Conservation (phyloP, 2,888 invertebrate species). For the Mimachlamys varia region DNA sequence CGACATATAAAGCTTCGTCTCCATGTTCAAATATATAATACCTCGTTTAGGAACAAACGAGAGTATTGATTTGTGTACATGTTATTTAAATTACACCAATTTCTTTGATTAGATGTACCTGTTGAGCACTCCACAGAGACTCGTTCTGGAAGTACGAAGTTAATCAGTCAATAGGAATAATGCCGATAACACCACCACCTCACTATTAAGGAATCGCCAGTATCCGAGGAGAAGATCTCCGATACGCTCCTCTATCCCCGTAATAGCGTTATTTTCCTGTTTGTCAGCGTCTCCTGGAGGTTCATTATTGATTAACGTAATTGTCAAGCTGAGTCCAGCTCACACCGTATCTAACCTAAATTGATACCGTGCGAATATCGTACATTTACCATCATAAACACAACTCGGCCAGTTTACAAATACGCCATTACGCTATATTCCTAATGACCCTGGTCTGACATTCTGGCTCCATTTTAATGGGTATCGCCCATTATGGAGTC, state of each 20-base stretch:
- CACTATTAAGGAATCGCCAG: background rate
- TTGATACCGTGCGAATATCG: background rate
- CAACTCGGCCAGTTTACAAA: background rate
- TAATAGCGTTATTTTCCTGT: background rate
- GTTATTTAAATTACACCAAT: background rate
- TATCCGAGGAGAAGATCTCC: background rate
- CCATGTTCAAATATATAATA: too few species aligned
- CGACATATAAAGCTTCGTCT: too few species aligned
- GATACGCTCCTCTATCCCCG: background rate
- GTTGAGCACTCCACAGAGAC: background rate
- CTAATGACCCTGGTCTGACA: background rate
- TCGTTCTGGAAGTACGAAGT: background rate
- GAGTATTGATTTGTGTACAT: too few species aligned
- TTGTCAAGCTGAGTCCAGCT: background rate
- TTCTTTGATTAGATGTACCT: background rate
- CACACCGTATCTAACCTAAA: background rate
- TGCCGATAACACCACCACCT: background rate
- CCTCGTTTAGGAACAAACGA: too few species aligned
- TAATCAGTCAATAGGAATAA: background rate
- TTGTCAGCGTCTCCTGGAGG: background rate
- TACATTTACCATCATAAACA: background rate
- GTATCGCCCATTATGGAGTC: background rate
- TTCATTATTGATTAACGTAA: background rate
- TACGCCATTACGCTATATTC: background rate
- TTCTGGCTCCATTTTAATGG: background rate